Evolutionary conservation across 2,113 vertebrate species (phyloP), one percentile per base, ranked within the genome.

Genomic region (Campylomormyrus numenius): DNA sequence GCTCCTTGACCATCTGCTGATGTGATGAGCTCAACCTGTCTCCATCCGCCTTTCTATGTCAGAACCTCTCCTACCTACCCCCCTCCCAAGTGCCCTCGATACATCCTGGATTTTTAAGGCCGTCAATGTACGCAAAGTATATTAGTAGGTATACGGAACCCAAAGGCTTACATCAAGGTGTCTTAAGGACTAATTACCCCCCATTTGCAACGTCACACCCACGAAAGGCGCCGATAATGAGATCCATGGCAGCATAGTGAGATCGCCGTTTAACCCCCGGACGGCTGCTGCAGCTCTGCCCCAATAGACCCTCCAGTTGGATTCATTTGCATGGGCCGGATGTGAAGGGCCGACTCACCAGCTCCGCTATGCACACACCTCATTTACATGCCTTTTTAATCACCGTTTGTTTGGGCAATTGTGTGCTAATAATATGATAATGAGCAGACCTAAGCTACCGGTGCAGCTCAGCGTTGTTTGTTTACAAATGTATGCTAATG

Each of bases 401-500:
- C 24, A 19, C 86, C 39, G 9, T 27, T 53, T 48, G 45, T 90
- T 86, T 90, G 58, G 62, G 84, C 88, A 21, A 89, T 85, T 58
- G 53, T 52, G 17, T 74, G 50, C 83, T 88, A 85, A 70, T 66
- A 56, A 52, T 48, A 84, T 74, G 56, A 88, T 85, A 88, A 90
- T 88, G 86, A 31, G 35, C n/a, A 8, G 58, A 48, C 35, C 58
- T 45, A 21, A 80, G 74, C 4, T 49, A 62, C 27, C 53, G 87
- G 8, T 13, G 42, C 27, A 52, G 31, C 87, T 85, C 24, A 48
- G 27, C 48, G n/a, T 45, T 90, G 87, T 85, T 85, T 90, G 48
- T 91, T 74, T 89, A 86, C 91, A 89, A 56, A 85, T 52, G 3
- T 5, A 87, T 45, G 80, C 24, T 86, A 89, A 91, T 74, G 31